Base-by-base conservation (phyloP, 2,888 invertebrate genomes). In the Oligia strigilis region DNA sequence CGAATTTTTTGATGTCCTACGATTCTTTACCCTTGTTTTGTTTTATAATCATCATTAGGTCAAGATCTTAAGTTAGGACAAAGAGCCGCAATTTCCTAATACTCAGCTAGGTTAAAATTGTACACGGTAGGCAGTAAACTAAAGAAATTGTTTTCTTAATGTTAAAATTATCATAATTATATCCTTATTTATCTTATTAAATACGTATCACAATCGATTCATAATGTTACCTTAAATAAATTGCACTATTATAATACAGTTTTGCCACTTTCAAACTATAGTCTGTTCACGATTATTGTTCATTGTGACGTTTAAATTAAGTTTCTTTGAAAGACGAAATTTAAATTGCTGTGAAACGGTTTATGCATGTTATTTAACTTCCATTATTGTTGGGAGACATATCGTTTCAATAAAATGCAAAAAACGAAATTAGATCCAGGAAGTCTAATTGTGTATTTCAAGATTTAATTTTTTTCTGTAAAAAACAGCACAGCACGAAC, bases 151-250 rank as follows among this genome's bases (percentile, higher is more conserved):
- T 70, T 72, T 70, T 52, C 60, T 75, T 82, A 80, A 36, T 52
- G 9, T 77, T 84, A 81, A 5, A 78, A 70, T 72, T 71, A 76
- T 36, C 46, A 60, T 69, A 77, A 66, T 13, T 60, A 60, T 60
- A 46, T 75, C 52, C 79, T 77, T 77, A 79, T 81, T 83, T 85
- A 81, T 77, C 92, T 92, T 93, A 93, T 89, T 83, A 90, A 90
- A 92, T 94, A 96, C 91, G 92, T 96, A 96, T 96, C 96, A 96
- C 96, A 96, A 95, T 96, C 90, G 93, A 95, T 95, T 96, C 93
- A 94, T 95, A 94, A 94, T 93, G 81, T 88, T 89, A 89, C 77
- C 89, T 88, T 89, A 89, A 80, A 87, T 87, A 88, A 89, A 89
- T 89, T 89, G 88, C 90, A 89, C 89, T 89, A 89, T 74, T 89